Evolutionary conservation across 2,888 invertebrate genomes (phyloP), one percentile per base, ranked within the genome.

Genomic region (Amblyjoppa proteus): DNA sequence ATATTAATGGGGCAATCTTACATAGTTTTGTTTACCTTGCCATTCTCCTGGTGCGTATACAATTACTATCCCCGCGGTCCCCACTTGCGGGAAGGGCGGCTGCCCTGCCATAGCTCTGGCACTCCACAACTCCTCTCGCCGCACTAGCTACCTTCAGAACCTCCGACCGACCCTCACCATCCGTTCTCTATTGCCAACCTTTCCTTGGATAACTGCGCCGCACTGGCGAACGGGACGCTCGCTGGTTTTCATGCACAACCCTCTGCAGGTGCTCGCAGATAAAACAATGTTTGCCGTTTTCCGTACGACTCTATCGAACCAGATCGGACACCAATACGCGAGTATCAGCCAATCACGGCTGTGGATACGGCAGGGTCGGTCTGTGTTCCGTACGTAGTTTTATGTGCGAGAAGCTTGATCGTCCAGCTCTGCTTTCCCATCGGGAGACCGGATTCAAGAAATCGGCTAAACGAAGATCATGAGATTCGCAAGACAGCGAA

Each of bases 1-100:
- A 94, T 94, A 94, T 94, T 94, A 94, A 94, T 94, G 94, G 94
- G 94, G 92, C 94, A 94, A 94, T 94, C 94, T 94, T 94, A 94
- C 94, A 94, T 94, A 94, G 94, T 94, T 94, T 94, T 94, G 94
- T 94, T 94, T 94, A 94, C 94, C 93, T 94, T 94, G 93, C 94
- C 93, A 94, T 94, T 94, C 93, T 93, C 91, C 90, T 87, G 90
- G 90, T 92, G 90, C 92, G 93, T 93, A 93, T 93, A 93, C 93
- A 93, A 93, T 93, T 93, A 93, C 93, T 92, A 92, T 91, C 92
- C 92, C 91, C 90, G 89, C 87, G 87, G 87, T 87, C 83, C 81
- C 83, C 80, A 80, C 82, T 80, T 82, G 88, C 85, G 87, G 87
- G 85, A 86, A 87, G 87, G 88, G 87, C 71, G 80, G 76, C 89